These are phyloP conservation scores for Dreissena rostriformis DNA, from an alignment of 1,140 invertebrate species.

Conservation along the genomic window DNA sequence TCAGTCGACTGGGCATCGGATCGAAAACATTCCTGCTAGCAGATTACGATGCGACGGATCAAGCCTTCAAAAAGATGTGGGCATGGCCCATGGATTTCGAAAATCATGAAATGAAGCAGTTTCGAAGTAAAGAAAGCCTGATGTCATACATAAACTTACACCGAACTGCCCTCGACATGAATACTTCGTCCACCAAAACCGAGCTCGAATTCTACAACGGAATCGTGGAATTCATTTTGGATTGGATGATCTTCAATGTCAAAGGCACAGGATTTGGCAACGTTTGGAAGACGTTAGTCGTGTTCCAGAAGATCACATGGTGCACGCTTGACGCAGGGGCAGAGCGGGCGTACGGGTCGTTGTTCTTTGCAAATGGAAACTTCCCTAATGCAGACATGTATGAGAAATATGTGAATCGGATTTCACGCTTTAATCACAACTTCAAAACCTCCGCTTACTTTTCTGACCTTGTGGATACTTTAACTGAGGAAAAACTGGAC, in stretches of 20 bases:
- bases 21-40: slow-evolving; percentile 33
- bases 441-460: slow-evolving; percentile 31
- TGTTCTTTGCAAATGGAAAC: slow-evolving; percentile 45
- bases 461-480: slow-evolving; percentile 31
- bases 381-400: slow-evolving; percentile 17
- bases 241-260: slow-evolving; percentile 37
- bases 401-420: slow-evolving; percentile 15
- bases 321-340: slow-evolving; percentile 38
- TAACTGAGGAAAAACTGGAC: background rate
- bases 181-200: slow-evolving; percentile 8
- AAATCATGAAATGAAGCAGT: background rate
- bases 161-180: slow-evolving; percentile 12
- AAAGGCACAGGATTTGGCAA: slow-evolving; percentile 38
- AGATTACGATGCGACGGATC: slow-evolving; percentile 37
- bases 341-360: slow-evolving; percentile 35
- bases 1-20: slow-evolving; percentile 37
- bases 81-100: slow-evolving; percentile 35
- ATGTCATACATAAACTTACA: slow-evolving; percentile 31
- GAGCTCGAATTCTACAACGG: slow-evolving; percentile 45
- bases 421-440: slow-evolving; percentile 43
- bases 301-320: slow-evolving; percentile 50
- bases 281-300: slow-evolving; percentile 41
- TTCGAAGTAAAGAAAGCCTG: slow-evolving; percentile 25
- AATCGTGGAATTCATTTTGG: slow-evolving; percentile 45
- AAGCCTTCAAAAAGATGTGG: slow-evolving; percentile 37